Conservation (phyloP, 2,797 vertebrate species). For the Syngnathus rostellatus region DNA sequence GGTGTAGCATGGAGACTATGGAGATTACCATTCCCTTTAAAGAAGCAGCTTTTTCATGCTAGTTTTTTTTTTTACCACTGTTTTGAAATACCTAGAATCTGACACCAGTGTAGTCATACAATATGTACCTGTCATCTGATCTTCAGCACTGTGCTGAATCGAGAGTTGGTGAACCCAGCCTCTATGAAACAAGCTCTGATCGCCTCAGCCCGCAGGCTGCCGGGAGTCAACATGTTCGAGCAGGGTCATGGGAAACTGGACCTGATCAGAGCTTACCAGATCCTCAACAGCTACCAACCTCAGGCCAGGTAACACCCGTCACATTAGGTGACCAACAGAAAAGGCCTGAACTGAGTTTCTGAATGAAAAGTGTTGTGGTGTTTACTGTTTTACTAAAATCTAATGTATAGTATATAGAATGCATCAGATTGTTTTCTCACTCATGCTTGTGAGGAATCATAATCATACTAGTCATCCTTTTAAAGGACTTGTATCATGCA, state of each 20-base stretch:
- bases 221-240: conserved; percentile 98
- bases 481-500: too few relatives aligned
- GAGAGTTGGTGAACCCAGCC: conserved; percentile 92
- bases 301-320: conserved; percentile 82
- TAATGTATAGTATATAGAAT: neutral
- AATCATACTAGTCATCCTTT: neutral
- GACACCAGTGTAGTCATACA: conserved; percentile 4
- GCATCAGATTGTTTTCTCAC: neutral
- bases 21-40: neutral
- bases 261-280: conserved; percentile 92
- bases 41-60: neutral
- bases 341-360: neutral
- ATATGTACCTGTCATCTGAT: conserved; percentile 13
- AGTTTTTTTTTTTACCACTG: neutral
- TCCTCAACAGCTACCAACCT: conserved; percentile 95
- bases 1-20: neutral
- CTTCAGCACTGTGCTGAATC: conserved; percentile 86
- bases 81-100: conserved; percentile 5
- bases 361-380: neutral
- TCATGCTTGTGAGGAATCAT: neutral
- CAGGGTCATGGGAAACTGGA: conserved; percentile 97
- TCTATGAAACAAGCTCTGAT: conserved; percentile 99
- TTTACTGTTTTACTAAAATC: neutral
- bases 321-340: neutral
- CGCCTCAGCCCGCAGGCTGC: conserved; percentile 89